These are phyloP conservation scores for Pituophis catenifer DNA, from an alignment of 2,113 vertebrate species.

Conservation along the genomic window DNA sequence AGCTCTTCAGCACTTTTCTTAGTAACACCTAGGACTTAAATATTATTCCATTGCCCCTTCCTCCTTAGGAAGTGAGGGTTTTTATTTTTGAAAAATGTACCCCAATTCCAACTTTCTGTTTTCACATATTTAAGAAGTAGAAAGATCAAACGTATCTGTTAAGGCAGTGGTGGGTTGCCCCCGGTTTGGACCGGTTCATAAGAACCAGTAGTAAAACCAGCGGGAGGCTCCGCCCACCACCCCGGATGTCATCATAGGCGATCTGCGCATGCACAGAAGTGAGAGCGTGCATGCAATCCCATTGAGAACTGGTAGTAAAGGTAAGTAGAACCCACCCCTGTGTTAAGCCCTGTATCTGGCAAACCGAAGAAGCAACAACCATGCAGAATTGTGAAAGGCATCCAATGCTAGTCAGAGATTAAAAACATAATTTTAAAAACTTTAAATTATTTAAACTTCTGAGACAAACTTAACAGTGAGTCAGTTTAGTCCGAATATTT, in stretches of 20 bases:
- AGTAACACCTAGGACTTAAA: not conserved
- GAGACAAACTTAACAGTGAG: not conserved
- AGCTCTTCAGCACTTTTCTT: not conserved
- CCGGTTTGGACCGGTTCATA: too few species aligned
- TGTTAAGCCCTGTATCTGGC: not conserved
- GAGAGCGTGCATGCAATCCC: too few species aligned
- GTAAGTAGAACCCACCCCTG: too few species aligned
- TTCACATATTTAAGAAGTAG: not conserved
- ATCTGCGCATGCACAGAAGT: too few species aligned
- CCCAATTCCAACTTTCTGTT: not conserved
- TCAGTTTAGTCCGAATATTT: not conserved
- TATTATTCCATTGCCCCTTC: not conserved
- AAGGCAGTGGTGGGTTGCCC: too few species aligned
- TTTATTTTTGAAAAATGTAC: not conserved
- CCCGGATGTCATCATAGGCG: too few species aligned
- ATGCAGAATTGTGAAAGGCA: not conserved
- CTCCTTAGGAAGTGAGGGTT: not conserved
- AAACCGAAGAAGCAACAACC: not conserved
- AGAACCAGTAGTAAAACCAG: too few species aligned
- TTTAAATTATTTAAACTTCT: not conserved
- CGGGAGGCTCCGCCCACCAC: too few species aligned
- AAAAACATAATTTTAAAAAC: not conserved
- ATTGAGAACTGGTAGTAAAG: too few species aligned
- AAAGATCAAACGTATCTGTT: not conserved
- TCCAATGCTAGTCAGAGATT: not conserved